Conservation (phyloP, 2,888 invertebrate genomes). For the Epinotia bilunana region DNA sequence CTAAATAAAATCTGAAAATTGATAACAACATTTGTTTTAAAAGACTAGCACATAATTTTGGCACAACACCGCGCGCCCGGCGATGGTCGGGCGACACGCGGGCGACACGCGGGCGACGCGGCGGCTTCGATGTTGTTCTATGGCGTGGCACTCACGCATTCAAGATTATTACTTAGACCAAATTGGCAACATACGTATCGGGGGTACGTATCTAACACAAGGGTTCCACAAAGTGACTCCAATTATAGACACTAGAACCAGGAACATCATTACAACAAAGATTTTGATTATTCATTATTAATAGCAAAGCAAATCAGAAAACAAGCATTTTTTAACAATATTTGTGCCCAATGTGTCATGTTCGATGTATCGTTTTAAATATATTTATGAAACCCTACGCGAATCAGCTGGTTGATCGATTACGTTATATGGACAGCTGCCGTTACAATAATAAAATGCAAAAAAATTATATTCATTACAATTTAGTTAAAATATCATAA, state of each 20-base stretch:
- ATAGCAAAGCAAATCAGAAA: conserved; percentile 70
- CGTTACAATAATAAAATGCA: conserved; percentile 82
- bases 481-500: conserved; percentile 78
- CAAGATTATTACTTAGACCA: conserved; percentile 31
- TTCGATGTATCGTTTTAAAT: conserved; percentile 82
- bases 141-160: conserved; percentile 19
- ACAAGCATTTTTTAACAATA: conserved; percentile 72
- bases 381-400: conserved; percentile 77
- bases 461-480: conserved; percentile 74
- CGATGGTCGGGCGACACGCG: conserved; percentile 36
- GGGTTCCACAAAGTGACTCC: conserved; percentile 69
- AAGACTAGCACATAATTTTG: conserved; percentile 84
- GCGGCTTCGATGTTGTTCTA: conserved; percentile 80
- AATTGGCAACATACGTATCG: conserved; percentile 33
- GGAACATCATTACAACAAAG: conserved; percentile 63
- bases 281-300: conserved; percentile 59
- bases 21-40: conserved; percentile 82
- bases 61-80: conserved; percentile 78
- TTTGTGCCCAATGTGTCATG: conserved; percentile 84
- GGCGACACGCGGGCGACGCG: conserved; percentile 51
- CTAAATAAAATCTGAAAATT: conserved; percentile 84
- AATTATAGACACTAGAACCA: conserved; percentile 59
- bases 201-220: conserved; percentile 50
- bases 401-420: conserved; percentile 70
- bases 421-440: conserved; percentile 81